Evolutionary conservation across 2,888 invertebrate species (phyloP), one percentile per base, ranked within the genome.

Genomic region (Eilema sororculum): DNA sequence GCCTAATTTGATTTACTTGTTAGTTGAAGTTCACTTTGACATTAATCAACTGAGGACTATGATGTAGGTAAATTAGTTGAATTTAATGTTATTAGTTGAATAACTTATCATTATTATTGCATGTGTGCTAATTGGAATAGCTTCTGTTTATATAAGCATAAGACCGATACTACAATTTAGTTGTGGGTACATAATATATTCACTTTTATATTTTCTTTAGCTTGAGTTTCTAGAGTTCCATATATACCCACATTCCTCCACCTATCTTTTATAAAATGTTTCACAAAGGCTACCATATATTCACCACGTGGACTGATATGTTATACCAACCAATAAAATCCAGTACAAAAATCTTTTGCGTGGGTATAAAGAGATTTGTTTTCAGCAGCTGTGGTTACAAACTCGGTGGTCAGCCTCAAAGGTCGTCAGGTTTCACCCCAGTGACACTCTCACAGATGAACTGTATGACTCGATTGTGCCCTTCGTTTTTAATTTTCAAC

Each of bases 391-490:
- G 46, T 16, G 20, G 20, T 46, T n/a, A n/a, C 8, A 25, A 24
- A 25, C 16, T n/a, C 10, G 20, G 33, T 13, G 20, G 63, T 46
- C 5, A 28, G 3, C 24, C 30, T 24, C 13, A 28, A 24, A 56
- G 56, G 56, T 65, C 20, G 28, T 24, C 0, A 62, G 41, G 0
- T 8, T n/a, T 62, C 62, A 62, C 71, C 68, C 73, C 37, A 37
- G 58, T 20, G 62, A 2, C 24, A 22, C 9, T n/a, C 75, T 52
- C 33, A 22, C 2, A 6, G 66, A 52, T 46, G 56, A 70, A 62
- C 65, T 70, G 20, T 0, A 37, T 69, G 68, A 59, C 60, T 30
- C 8, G 22, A 24, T 52, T 22, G 24, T 69, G 68, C 71, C 69
- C 62, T 60, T n/a, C 59, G 65, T 65, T 68, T 28, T n/a, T n/a